phyloP scores from a whole-genome alignment of 2,888 invertebrate species.

The Athetis lepigone region DNA sequence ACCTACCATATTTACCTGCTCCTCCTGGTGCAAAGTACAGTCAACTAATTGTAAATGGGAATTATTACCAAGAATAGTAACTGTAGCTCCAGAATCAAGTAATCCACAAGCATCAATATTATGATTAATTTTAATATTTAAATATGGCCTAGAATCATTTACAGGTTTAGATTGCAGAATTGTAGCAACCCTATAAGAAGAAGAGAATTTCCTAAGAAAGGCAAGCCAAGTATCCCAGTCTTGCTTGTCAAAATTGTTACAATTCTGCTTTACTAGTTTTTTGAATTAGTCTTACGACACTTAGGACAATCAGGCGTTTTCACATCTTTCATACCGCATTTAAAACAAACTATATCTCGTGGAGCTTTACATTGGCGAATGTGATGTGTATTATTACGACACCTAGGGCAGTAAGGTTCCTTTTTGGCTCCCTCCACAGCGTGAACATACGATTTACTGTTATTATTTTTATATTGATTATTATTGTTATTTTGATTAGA shows the following conservation, averaged over 20 bases:
- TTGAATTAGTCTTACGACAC: no score
- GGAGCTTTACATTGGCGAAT: conserved; percentile 7
- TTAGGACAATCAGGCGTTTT: no score
- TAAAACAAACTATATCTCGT: not conserved
- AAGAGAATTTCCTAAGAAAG: not conserved
- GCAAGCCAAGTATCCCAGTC: no score
- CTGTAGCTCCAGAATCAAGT: conserved; percentile 1
- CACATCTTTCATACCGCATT: no score
- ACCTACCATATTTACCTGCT: no score
- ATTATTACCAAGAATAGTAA: no score
- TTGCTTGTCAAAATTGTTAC: no score
- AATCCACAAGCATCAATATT: not conserved
- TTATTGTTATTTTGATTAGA: not conserved
- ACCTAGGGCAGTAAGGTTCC: conserved; percentile 14
- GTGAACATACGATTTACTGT: not conserved
- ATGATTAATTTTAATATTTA: conserved; percentile 7
- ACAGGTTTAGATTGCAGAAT: conserved; percentile 7
- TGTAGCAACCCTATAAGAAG: conserved; percentile 13
- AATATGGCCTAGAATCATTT: conserved; percentile 9
- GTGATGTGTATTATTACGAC: conserved; percentile 11
- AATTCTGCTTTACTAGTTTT: no score
- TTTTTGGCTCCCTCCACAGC: not conserved
- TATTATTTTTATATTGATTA: conserved; percentile 1
- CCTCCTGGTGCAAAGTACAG: no score
- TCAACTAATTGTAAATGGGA: no score